A percentile compares a stretch with the other conserved stretches of the same genome.
phyloP scores from a whole-genome alignment of 1,140 invertebrate species.

The Papilio machaon region DNA sequence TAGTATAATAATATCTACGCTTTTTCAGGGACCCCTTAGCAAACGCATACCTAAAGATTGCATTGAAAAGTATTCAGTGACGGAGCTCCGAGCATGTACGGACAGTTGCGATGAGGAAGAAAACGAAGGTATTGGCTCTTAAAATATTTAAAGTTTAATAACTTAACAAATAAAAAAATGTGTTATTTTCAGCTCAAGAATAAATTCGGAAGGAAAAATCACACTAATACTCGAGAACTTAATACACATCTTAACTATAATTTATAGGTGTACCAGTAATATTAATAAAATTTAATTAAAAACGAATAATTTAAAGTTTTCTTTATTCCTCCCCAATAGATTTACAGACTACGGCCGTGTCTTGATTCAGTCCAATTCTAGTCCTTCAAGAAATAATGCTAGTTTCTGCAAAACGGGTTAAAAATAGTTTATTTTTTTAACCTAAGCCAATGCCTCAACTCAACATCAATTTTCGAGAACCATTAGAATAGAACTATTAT shows the following conservation, averaged over 20 bases:
- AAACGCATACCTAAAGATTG: conserved; percentile 37
- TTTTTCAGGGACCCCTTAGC: conserved; percentile 39
- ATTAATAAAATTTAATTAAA: conserved; percentile 7
- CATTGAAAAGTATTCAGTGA: conserved; percentile 31
- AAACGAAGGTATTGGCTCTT: conserved; percentile 14
- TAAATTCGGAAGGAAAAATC: neutral
- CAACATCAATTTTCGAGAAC: no score
- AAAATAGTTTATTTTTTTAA: no score
- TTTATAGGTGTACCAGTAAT: neutral
- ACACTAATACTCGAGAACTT: neutral
- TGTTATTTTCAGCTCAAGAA: conserved; percentile 1
- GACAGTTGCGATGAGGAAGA: conserved; percentile 40
- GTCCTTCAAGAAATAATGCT: no score
- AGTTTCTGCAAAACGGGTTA: no score
- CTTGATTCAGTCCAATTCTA: no score
- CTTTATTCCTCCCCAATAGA: neutral
- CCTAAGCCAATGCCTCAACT: no score
- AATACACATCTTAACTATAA: neutral
- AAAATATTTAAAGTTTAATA: neutral
- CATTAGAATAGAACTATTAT: no score
- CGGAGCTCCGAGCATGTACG: conserved; percentile 26
- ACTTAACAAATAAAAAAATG: neutral
- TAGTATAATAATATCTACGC: conserved; percentile 8
- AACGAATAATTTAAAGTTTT: neutral
- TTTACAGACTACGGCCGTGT: neutral